Percentiles rank a stretch among this genome's conserved stretches.
Evolutionary conservation across 2,113 vertebrate genomes (phyloP).

Genomic region (Ramphastos sulfuratus): DNA sequence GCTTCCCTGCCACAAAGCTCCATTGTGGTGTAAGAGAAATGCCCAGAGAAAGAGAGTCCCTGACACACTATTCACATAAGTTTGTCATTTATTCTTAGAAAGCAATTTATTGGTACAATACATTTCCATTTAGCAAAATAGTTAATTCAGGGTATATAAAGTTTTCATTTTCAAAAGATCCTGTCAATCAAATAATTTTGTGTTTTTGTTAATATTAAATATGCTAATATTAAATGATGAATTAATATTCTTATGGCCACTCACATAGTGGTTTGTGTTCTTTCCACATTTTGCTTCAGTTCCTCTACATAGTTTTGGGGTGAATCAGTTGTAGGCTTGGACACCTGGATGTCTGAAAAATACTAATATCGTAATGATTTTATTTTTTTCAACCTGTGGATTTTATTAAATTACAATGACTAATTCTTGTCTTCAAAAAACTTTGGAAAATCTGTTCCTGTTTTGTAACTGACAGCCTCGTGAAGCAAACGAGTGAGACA

Average conservation of each 20-base stretch:
- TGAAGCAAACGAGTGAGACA: background rate
- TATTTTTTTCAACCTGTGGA: background rate
- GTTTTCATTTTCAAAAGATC: background rate
- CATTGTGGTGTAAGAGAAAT: background rate
- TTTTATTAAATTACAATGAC: background rate
- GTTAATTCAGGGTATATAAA: background rate
- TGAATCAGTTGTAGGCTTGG: background rate
- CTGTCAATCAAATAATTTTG: background rate
- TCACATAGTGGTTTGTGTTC: background rate
- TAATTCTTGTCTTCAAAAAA: background rate
- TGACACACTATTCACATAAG: background rate
- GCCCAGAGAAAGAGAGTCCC: background rate
- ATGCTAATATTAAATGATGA: background rate
- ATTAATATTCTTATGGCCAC: background rate
- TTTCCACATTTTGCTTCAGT: background rate
- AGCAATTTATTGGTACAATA: background rate
- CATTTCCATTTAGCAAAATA: background rate
- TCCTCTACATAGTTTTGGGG: background rate
- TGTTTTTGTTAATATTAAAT: background rate
- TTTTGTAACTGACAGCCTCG: background rate
- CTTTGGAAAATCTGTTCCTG: background rate
- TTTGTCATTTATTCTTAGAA: background rate
- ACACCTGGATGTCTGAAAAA: background rate
- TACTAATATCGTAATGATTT: background rate
- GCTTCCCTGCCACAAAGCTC: background rate